Percentiles rank a stretch among this genome's conserved stretches.
Evolutionary conservation across 2,113 vertebrate species (phyloP).

Genomic region (Quiscalus mexicanus): DNA sequence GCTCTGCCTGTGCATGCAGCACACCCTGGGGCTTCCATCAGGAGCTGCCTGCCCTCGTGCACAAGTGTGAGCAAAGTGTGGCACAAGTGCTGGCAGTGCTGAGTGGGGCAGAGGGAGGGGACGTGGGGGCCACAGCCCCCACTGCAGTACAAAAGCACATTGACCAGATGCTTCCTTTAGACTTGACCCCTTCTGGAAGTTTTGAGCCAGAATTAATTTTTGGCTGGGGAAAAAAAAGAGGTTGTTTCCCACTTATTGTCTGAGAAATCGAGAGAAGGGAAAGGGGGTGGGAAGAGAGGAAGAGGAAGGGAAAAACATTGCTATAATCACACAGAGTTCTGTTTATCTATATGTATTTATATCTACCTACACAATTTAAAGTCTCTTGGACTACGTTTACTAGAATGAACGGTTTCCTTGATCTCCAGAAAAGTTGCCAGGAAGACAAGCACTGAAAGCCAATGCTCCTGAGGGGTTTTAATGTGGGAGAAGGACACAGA

Average conservation of each 20-base stretch:
- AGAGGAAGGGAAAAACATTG: conserved; percentile 19
- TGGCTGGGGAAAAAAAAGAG: not conserved
- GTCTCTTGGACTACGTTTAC: not conserved
- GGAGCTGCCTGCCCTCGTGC: not conserved
- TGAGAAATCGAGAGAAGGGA: conserved; percentile 31
- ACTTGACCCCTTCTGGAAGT: conserved; percentile 12
- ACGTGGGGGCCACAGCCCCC: not conserved
- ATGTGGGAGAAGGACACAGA: not conserved
- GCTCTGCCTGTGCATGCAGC: not conserved
- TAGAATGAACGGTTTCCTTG: not conserved
- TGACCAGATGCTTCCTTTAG: conserved; percentile 56
- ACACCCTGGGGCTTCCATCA: not conserved
- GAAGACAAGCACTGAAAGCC: not conserved
- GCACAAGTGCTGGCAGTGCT: not conserved
- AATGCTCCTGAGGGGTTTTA: not conserved
- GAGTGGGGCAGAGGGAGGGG: not conserved
- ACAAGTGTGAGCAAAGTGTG: not conserved
- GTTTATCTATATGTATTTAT: not conserved
- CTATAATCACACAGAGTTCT: not conserved
- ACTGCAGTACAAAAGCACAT: conserved; percentile 5
- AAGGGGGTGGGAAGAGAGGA: conserved; percentile 14
- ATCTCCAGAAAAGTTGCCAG: not conserved
- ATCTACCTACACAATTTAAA: not conserved
- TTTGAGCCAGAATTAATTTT: conserved; percentile 43
- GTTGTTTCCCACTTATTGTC: conserved; percentile 50